Conservation (phyloP, 2,888 invertebrate species). For the Cephus sareptanus region DNA sequence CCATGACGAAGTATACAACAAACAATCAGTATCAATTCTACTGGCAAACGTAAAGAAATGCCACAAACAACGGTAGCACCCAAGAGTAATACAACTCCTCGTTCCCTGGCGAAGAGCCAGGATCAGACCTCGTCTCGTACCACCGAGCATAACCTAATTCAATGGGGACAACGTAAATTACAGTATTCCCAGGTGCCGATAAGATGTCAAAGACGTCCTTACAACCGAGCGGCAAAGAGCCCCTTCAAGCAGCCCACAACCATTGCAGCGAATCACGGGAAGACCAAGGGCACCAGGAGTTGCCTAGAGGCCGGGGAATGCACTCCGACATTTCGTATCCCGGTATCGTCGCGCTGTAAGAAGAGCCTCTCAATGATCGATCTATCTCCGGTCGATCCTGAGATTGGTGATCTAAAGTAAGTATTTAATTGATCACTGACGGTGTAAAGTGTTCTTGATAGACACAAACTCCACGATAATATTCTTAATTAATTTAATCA, state of each 20-base stretch:
- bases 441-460: background rate
- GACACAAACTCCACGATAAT: background rate
- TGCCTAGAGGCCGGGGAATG: constrained; percentile 11
- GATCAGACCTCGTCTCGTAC: constrained; percentile 26
- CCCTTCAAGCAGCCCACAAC: constrained; percentile 34
- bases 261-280: constrained; percentile 18
- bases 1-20: background rate
- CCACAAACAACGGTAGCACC: constrained; percentile 29
- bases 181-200: constrained; percentile 43
- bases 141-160: constrained; percentile 20
- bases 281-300: constrained; percentile 12
- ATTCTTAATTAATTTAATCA: background rate
- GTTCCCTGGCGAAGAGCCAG: constrained; percentile 19
- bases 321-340: constrained; percentile 20
- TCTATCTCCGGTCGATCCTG: constrained; percentile 41
- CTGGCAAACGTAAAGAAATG: constrained; percentile 25
- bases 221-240: constrained; percentile 39
- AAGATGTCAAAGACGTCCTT: constrained; percentile 39
- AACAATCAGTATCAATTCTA: constrained; percentile 3
- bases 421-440: background rate
- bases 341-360: constrained; percentile 29
- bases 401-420: constrained; percentile 43
- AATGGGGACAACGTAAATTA: constrained; percentile 45
- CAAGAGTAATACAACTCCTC: constrained; percentile 28
- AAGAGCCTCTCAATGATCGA: constrained; percentile 59